A percentile compares a stretch with the other conserved stretches of the same genome.
Conservation (phyloP, 2,888 invertebrate genomes). For the Rhabditophanes sp. region DNA sequence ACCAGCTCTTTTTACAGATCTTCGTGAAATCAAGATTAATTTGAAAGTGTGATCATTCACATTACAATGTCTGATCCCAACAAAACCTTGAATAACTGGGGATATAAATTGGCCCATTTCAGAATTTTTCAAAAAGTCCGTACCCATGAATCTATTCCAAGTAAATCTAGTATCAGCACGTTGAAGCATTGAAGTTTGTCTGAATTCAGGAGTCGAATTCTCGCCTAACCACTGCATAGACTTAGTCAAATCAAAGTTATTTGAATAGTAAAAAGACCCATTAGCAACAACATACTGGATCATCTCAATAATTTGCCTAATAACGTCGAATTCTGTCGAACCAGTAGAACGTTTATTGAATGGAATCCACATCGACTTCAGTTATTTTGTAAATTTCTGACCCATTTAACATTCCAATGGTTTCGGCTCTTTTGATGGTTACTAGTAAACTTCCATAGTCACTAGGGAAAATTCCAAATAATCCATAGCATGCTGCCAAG, state of each 20-base stretch:
- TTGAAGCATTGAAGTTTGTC: conserved; percentile 18
- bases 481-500: conserved; percentile 30
- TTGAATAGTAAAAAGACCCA: conserved; percentile 79
- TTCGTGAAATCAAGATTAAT: conserved; percentile 73
- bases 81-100: conserved; percentile 74
- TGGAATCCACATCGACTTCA: conserved; percentile 45
- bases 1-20: conserved; percentile 55
- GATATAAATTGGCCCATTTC: conserved; percentile 1
- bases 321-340: conserved; percentile 1
- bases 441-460: conserved; percentile 30
- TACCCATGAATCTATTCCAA: conserved; percentile 9
- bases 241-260: conserved; percentile 80
- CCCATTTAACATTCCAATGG: conserved; percentile 32
- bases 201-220: conserved; percentile 33
- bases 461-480: conserved; percentile 35
- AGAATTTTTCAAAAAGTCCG: background rate
- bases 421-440: conserved; percentile 25
- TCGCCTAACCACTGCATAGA: conserved; percentile 61
- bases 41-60: conserved; percentile 67
- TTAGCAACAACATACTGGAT: conserved; percentile 64
- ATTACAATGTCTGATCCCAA: conserved; percentile 61
- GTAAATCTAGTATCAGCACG: conserved; percentile 10
- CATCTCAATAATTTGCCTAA: conserved; percentile 64
- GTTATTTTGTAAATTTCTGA: conserved; percentile 30
- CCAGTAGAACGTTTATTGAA: conserved; percentile 1